These are phyloP conservation scores for Nemopilema nomurai DNA, from an alignment of 30 jellyfish, hydroid and myxozoan genomes.

Conservation along the genomic window DNA sequence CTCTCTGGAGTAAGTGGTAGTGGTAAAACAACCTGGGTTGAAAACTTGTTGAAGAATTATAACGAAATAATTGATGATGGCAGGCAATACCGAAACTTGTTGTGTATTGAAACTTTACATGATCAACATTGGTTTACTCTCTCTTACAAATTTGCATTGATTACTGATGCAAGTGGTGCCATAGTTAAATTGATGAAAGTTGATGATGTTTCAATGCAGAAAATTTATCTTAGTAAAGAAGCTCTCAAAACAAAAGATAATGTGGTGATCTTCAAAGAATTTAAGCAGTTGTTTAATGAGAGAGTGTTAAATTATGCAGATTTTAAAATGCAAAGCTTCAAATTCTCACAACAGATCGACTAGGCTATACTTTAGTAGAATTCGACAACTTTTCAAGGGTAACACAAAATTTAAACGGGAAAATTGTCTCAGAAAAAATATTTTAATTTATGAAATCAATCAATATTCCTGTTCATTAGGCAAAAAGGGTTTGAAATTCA, in stretches of 20 bases:
- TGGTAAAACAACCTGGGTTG: slow-evolving; percentile 58
- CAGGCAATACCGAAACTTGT: not conserved
- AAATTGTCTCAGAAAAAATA: too few relatives aligned
- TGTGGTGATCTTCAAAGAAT: not conserved
- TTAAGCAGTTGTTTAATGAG: not conserved
- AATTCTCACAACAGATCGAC: too few relatives aligned
- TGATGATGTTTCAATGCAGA: not conserved
- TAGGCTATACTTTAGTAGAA: too few relatives aligned
- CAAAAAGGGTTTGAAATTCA: too few relatives aligned
- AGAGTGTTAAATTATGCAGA: not conserved
- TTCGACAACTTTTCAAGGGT: too few relatives aligned
- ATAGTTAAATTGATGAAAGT: too few relatives aligned
- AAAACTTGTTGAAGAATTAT: not conserved
- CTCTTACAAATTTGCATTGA: not conserved
- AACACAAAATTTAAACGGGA: too few relatives aligned
- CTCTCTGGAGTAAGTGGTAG: slow-evolving; percentile 23
- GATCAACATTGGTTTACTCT: slow-evolving; percentile 36
- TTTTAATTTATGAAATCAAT: too few relatives aligned
- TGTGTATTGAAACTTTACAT: slow-evolving; percentile 16
- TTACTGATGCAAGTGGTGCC: not conserved
- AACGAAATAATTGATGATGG: not conserved
- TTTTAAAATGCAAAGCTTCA: too few relatives aligned
- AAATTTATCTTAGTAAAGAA: not conserved
- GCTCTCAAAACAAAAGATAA: not conserved
- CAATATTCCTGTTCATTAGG: too few relatives aligned